phyloP scores from a whole-genome alignment of 1,140 invertebrate species.

The Sarcophaga bullata region DNA sequence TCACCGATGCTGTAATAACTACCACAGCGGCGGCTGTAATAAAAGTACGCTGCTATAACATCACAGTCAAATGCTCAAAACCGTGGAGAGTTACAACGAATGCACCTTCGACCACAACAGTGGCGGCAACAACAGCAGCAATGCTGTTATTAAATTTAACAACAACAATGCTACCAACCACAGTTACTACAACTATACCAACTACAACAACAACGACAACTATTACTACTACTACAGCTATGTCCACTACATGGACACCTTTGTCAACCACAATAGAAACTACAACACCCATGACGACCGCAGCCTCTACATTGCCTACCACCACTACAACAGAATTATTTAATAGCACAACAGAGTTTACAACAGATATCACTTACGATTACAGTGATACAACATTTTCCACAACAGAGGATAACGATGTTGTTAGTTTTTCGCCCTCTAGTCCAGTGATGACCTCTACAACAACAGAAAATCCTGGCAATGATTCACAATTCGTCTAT shows the following conservation, averaged over 20 bases:
- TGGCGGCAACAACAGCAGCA: slow-evolving; percentile 51
- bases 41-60: slow-evolving; percentile 57
- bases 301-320: slow-evolving; percentile 39
- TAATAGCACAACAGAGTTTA: slow-evolving; percentile 19
- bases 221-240: slow-evolving; percentile 40
- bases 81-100: slow-evolving; percentile 46
- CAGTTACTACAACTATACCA: slow-evolving; percentile 33
- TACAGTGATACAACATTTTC: neutral
- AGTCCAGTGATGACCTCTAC: slow-evolving; percentile 43
- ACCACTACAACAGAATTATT: slow-evolving; percentile 44
- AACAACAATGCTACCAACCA: slow-evolving; percentile 47
- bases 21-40: slow-evolving; percentile 46
- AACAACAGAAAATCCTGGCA: slow-evolving; percentile 52
- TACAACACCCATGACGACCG: slow-evolving; percentile 43
- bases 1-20: slow-evolving; percentile 49
- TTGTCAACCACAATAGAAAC: slow-evolving; percentile 27
- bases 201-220: slow-evolving; percentile 28
- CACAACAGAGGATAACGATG: slow-evolving; percentile 20
- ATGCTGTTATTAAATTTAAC: slow-evolving; percentile 58
- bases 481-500: slow-evolving; percentile 56
- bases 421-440: neutral
- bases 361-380: neutral
- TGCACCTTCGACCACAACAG: neutral
- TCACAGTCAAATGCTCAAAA: slow-evolving; percentile 62
- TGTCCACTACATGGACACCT: slow-evolving; percentile 43